Percentiles rank a stretch among this genome's conserved stretches.
These are phyloP conservation scores for Nestor notabilis DNA, from an alignment of 2,113 vertebrate species.

Conservation along the genomic window DNA sequence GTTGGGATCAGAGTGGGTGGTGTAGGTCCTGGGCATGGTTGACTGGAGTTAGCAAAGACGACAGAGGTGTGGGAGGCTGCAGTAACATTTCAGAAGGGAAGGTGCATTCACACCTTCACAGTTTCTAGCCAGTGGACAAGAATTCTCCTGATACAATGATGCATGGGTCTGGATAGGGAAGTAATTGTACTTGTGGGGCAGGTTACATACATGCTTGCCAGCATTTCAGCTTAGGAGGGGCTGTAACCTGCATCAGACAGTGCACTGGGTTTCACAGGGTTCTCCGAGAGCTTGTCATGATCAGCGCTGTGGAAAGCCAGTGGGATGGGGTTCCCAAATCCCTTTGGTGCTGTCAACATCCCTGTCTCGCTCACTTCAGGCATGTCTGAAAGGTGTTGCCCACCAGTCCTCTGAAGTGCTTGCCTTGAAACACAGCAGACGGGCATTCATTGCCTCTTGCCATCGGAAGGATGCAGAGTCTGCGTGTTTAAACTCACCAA, in stretches of 20 bases:
- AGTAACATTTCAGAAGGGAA: neutral
- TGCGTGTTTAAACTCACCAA: neutral
- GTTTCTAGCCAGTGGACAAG: neutral
- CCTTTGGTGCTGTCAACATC: neutral
- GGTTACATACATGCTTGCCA: accelerated
- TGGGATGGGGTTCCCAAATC: neutral
- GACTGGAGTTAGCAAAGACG: neutral
- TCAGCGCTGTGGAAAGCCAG: neutral
- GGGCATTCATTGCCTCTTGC: neutral
- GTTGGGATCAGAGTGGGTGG: neutral
- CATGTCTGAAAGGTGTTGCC: accelerated
- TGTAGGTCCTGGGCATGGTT: neutral
- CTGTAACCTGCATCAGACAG: accelerated
- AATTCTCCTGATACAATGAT: neutral
- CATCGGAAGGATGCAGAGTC: neutral
- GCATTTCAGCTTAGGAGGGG: neutral
- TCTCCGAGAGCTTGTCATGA: neutral
- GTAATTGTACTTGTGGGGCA: neutral
- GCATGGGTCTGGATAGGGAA: neutral
- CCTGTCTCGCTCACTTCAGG: neutral
- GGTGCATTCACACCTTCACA: neutral
- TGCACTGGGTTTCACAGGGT: neutral
- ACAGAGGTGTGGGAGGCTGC: neutral
- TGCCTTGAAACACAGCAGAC: accelerated
- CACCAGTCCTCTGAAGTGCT: neutral